Evolutionary conservation across 2,888 invertebrate species (phyloP), one percentile per base, ranked within the genome.

Genomic region (Dinocampus coccinellae): DNA sequence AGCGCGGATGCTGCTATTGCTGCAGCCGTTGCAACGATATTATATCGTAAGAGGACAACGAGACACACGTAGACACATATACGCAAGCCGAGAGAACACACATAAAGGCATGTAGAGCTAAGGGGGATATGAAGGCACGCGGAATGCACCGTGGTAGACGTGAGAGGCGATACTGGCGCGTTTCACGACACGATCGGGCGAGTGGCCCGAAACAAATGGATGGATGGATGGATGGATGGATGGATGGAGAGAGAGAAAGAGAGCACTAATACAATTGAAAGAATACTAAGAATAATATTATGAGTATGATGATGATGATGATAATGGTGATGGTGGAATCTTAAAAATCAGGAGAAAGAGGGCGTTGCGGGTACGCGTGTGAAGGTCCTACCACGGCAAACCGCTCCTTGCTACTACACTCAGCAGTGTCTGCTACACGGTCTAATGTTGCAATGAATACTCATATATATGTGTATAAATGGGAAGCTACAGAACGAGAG

Each of bases 111-210:
- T n/a, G 42, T n/a, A 16, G 2, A 42, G n/a, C 4, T 1, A 1
- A 3, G 42, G n/a, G 42, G n/a, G 42, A 2, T 3, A n/a, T n/a
- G 47, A 65, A 70, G 71, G 74, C 73, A 75, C 73, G 76, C 78
- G 78, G 78, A 78, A 81, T 77, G 78, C 77, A 79, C 78, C 79
- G 79, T 79, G 75, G 78, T 73, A 71, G 74, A 77, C 77, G 75
- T 77, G 73, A 79, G 77, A 77, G 79, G 78, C 79, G 75, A 80
- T 78, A 79, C 79, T 77, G 75, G 75, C 75, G 73, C 75, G 71
- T 75, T n/a, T 69, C 72, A 75, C 76, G 74, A 68, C 77, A 73
- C 72, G 70, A 72, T 72, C 74, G 69, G 73, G 73, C 74, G 75
- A 70, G 34, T 75, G 73, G 68, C 73, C 75, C 73, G 73, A 76